Conservation (phyloP, 1,140 invertebrate species). For the Eumeta japonica region DNA sequence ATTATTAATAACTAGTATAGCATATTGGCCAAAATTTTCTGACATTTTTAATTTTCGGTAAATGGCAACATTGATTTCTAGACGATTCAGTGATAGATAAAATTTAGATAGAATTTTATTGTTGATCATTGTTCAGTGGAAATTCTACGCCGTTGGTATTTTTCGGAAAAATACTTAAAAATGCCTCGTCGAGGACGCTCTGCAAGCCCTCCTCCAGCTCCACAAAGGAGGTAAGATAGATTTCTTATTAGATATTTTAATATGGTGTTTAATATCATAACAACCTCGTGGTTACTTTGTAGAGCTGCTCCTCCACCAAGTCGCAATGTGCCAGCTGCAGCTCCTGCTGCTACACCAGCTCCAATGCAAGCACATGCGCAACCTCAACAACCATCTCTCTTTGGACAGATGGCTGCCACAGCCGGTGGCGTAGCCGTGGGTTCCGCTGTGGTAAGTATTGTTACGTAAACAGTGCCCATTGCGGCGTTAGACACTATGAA, state of each 20-base stretch:
- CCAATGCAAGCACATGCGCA: conserved; percentile 56
- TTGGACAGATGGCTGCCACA: conserved; percentile 88
- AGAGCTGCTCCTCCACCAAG: conserved; percentile 50
- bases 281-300: conserved; percentile 26
- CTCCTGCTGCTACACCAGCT: conserved; percentile 58
- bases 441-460: conserved; percentile 70
- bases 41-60: not conserved
- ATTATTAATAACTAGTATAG: not conserved
- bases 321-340: conserved; percentile 57
- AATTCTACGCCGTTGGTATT: not conserved
- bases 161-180: conserved; percentile 20
- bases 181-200: conserved; percentile 78
- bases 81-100: not conserved
- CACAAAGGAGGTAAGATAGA: conserved; percentile 53
- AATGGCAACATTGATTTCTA: not conserved
- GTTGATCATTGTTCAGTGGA: no score
- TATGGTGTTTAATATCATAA: conserved; percentile 11
- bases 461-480: conserved; percentile 28
- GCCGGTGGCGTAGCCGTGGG: conserved; percentile 88
- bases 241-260: conserved; percentile 23
- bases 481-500: conserved; percentile 1
- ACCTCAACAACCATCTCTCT: conserved; percentile 63
- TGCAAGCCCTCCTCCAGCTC: conserved; percentile 65
- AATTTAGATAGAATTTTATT: not conserved
- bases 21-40: not conserved